Evolutionary conservation across 1,140 invertebrate species (phyloP).

Genomic region (Pseudachorutes palmiensis): DNA sequence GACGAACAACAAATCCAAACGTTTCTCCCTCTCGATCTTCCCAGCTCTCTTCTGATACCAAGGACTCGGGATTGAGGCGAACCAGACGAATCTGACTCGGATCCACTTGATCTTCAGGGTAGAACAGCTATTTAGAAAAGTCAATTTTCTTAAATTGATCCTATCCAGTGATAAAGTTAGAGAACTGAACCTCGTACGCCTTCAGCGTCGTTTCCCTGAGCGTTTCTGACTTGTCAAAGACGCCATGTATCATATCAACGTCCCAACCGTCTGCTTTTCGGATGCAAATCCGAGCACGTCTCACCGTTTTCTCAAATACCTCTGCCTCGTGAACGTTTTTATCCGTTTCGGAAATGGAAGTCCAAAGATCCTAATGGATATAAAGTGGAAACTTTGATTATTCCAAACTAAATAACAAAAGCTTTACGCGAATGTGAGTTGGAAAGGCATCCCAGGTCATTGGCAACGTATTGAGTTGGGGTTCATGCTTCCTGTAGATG

Average conservation of each 20-base stretch:
- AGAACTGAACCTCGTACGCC: not conserved
- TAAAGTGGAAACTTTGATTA: not conserved
- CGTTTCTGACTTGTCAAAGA: not conserved
- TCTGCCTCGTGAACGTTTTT: not conserved
- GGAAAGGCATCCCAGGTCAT: conserved; percentile 64
- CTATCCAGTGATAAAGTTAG: not conserved
- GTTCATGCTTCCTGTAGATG: conserved; percentile 78
- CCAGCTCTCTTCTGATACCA: conserved; percentile 1
- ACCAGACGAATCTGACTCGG: not conserved
- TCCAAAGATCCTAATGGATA: conserved; percentile 5
- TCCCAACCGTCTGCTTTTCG: not conserved
- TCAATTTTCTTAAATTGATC: not conserved
- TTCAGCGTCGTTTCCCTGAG: not conserved
- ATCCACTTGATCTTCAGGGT: not conserved
- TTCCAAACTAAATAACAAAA: not conserved
- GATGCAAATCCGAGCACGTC: not conserved
- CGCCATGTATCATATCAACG: not conserved
- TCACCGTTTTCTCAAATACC: not conserved
- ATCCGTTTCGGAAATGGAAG: not conserved
- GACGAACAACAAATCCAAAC: not conserved
- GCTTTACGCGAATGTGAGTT: not conserved
- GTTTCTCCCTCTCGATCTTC: not conserved
- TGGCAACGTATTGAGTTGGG: conserved; percentile 57
- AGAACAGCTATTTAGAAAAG: not conserved
- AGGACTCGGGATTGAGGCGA: not conserved